These are phyloP conservation scores for Drosophila melanosoma DNA, from an alignment of 2,888 invertebrate genomes.

Conservation along the genomic window DNA sequence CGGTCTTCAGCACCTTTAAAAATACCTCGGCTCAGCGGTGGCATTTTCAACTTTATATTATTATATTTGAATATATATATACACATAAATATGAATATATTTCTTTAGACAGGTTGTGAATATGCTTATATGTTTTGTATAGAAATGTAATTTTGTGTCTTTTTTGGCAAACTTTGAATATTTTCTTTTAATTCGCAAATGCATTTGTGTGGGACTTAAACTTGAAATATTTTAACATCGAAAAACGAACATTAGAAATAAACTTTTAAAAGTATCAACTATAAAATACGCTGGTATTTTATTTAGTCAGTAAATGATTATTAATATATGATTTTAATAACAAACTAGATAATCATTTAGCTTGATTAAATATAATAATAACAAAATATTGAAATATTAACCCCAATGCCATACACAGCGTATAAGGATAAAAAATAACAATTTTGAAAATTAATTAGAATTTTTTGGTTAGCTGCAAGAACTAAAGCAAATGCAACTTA, in stretches of 20 bases:
- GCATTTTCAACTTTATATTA: constrained; percentile 1
- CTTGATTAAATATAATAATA: neutral
- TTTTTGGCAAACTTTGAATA: constrained; percentile 4
- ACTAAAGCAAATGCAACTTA: constrained; percentile 51
- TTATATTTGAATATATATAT: neutral
- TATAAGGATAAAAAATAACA: neutral
- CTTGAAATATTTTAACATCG: constrained; percentile 12
- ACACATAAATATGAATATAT: neutral
- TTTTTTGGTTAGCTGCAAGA: constrained; percentile 2
- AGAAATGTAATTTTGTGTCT: constrained; percentile 1
- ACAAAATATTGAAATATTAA: neutral
- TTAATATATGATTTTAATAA: neutral
- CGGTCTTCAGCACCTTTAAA: constrained; percentile 10
- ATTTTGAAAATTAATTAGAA: constrained; percentile 40
- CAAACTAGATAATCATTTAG: neutral
- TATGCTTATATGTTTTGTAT: neutral
- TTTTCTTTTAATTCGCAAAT: constrained; percentile 21
- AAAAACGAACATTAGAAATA: neutral
- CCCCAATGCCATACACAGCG: neutral
- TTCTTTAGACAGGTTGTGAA: neutral
- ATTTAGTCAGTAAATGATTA: neutral
- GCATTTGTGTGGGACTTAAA: constrained; percentile 45
- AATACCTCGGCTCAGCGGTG: constrained; percentile 14
- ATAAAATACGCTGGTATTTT: neutral
- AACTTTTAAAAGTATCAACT: neutral